Percentiles rank a stretch among this genome's conserved stretches.
phyloP scores from a whole-genome alignment of 2,113 vertebrate genomes.

The Pseudolaguvia tuberculata region DNA sequence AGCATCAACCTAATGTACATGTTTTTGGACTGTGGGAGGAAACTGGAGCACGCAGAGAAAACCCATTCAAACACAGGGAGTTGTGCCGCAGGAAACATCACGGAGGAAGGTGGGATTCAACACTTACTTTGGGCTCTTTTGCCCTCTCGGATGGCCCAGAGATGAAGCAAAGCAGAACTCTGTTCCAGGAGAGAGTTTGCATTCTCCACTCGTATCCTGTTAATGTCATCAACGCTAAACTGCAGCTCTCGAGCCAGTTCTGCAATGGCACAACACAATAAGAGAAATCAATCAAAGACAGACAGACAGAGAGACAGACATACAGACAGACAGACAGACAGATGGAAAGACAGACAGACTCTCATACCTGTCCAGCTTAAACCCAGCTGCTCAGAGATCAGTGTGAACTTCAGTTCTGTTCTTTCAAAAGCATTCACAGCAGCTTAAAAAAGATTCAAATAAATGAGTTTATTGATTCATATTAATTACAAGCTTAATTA shows the following conservation, averaged over 20 bases:
- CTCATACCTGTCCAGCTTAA: conserved; percentile 94
- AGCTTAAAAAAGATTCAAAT: conserved; percentile 60
- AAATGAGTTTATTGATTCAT: not conserved
- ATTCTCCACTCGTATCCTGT: conserved; percentile 92
- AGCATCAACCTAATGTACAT: no score
- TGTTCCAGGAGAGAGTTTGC: conserved; percentile 94
- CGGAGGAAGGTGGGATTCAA: not conserved
- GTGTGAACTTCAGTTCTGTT: conserved; percentile 84
- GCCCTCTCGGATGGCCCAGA: conserved; percentile 86
- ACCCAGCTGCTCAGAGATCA: conserved; percentile 90
- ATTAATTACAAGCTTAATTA: not conserved
- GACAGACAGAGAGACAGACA: not conserved
- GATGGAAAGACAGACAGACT: not conserved
- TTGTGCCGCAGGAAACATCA: no score
- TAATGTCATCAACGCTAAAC: conserved; percentile 93
- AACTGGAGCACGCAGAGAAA: no score
- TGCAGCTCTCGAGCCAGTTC: conserved; percentile 92
- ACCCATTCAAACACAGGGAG: no score
- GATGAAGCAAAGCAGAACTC: conserved; percentile 83
- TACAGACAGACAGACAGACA: not conserved
- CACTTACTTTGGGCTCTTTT: conserved; percentile 83
- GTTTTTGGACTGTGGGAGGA: no score
- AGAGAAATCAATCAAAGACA: not conserved
- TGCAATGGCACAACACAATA: conserved; percentile 53
- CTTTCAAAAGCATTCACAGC: conserved; percentile 79